These are phyloP conservation scores for Lophius piscatorius DNA, from an alignment of 2,113 vertebrate genomes.

Conservation along the genomic window DNA sequence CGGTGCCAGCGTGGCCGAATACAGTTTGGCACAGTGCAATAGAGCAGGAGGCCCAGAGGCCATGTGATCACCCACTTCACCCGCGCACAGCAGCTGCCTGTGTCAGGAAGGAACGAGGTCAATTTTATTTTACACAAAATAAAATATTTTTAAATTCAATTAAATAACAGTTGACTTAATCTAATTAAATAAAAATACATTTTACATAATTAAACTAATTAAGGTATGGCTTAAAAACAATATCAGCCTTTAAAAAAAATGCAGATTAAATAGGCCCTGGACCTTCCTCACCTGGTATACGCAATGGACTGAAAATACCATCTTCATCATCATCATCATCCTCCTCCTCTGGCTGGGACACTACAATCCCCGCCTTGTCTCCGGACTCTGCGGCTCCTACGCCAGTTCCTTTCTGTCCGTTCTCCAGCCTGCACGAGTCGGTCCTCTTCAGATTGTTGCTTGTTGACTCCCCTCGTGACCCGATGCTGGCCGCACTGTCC, in stretches of 20 bases:
- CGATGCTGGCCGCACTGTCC: slow-evolving; percentile 42
- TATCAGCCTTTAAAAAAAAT: too few relatives aligned
- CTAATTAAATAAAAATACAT: too few relatives aligned
- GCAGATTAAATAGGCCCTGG: not conserved
- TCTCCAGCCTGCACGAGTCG: slow-evolving; percentile 73
- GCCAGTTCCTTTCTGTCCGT: slow-evolving; percentile 60
- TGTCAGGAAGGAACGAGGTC: not conserved
- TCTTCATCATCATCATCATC: slow-evolving; percentile 73
- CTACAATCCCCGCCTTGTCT: slow-evolving; percentile 57
- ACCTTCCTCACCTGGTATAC: slow-evolving; percentile 73
- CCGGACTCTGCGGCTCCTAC: slow-evolving; percentile 44
- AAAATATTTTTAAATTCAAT: too few relatives aligned
- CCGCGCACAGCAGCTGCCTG: slow-evolving; percentile 70
- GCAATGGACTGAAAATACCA: slow-evolving; percentile 73
- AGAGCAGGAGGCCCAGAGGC: slow-evolving; percentile 81
- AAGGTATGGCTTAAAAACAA: too few relatives aligned
- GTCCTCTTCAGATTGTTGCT: slow-evolving; percentile 69
- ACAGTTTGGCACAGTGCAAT: slow-evolving; percentile 83
- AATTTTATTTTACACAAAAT: too few relatives aligned
- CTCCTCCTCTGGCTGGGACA: slow-evolving; percentile 64
- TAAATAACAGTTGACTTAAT: too few relatives aligned
- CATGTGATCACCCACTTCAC: slow-evolving; percentile 82
- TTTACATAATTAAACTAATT: too few relatives aligned
- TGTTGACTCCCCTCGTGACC: slow-evolving; percentile 50
- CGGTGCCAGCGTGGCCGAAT: slow-evolving; percentile 81